Conservation (phyloP, 2,113 vertebrate species). For the Engystomops pustulosus region DNA sequence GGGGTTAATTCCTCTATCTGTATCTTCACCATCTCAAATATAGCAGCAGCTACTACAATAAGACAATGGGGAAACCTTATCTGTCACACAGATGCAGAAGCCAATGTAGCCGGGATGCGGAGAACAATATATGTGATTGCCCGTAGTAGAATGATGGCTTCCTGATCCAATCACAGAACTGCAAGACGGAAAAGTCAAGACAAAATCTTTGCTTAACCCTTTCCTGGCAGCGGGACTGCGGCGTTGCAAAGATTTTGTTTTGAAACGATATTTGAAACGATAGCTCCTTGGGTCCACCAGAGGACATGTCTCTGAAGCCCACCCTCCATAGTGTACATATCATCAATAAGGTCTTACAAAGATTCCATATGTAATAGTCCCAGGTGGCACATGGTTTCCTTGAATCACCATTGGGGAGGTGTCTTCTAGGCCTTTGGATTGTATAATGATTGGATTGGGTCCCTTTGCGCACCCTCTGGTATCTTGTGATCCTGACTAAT, state of each 20-base stretch:
- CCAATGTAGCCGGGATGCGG: neutral
- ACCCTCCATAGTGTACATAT: too few relatives aligned
- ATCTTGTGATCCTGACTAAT: too few relatives aligned
- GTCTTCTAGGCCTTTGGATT: too few relatives aligned
- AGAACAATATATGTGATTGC: slow-evolving; percentile 52
- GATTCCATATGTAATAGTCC: too few relatives aligned
- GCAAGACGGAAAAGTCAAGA: neutral
- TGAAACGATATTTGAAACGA: too few relatives aligned
- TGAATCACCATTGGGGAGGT: too few relatives aligned
- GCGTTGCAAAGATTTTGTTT: neutral
- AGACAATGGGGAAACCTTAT: slow-evolving; percentile 40
- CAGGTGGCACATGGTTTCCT: too few relatives aligned
- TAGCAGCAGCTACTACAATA: slow-evolving; percentile 25
- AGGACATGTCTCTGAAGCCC: too few relatives aligned
- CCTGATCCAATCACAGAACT: slow-evolving; percentile 29
- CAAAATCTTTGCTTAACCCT: slow-evolving; percentile 28
- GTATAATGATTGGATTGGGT: too few relatives aligned
- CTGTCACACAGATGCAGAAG: slow-evolving; percentile 36
- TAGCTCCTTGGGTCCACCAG: too few relatives aligned
- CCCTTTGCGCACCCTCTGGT: too few relatives aligned
- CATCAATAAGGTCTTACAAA: too few relatives aligned
- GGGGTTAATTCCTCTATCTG: slow-evolving; percentile 23
- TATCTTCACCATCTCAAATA: slow-evolving; percentile 12
- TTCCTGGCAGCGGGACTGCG: neutral
- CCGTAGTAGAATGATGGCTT: neutral